Conservation (phyloP, 2,888 invertebrate species). For the Cecidostiba fungosa region DNA sequence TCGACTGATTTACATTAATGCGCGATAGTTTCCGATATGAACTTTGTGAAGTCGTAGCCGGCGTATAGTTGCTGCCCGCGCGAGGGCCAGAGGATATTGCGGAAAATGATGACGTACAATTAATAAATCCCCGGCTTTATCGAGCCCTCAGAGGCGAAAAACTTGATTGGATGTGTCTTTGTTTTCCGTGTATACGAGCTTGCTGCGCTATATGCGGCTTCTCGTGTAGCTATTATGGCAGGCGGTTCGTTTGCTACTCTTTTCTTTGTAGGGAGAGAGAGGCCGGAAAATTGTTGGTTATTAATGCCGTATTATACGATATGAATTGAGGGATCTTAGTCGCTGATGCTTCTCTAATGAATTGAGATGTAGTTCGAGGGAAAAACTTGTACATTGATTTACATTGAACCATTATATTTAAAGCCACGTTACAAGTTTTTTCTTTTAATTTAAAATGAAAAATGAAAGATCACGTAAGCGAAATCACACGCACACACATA, state of each 20-base stretch:
- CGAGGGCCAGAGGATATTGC: background rate
- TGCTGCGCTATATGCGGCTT: background rate
- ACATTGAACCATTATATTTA: too few relatives aligned
- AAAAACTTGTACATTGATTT: constrained; percentile 11
- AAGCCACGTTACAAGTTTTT: too few relatives aligned
- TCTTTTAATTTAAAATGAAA: too few relatives aligned
- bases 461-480: background rate
- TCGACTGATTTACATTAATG: constrained; percentile 54
- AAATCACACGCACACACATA: background rate
- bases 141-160: constrained; percentile 30
- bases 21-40: constrained; percentile 45
- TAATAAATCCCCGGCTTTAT: constrained; percentile 57
- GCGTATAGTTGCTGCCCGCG: background rate
- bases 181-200: constrained; percentile 25
- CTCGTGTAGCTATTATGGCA: constrained; percentile 27
- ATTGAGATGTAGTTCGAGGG: constrained; percentile 33
- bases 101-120: constrained; percentile 57
- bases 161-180: constrained; percentile 57
- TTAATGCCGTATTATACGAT: constrained; percentile 33
- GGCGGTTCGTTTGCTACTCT: background rate
- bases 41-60: background rate
- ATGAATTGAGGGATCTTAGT: background rate
- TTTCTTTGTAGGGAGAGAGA: background rate
- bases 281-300: constrained; percentile 50
- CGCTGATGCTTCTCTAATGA: background rate